Evolutionary conservation across 2,113 vertebrate genomes (phyloP).

Genomic region (Atlantisia rogersi): DNA sequence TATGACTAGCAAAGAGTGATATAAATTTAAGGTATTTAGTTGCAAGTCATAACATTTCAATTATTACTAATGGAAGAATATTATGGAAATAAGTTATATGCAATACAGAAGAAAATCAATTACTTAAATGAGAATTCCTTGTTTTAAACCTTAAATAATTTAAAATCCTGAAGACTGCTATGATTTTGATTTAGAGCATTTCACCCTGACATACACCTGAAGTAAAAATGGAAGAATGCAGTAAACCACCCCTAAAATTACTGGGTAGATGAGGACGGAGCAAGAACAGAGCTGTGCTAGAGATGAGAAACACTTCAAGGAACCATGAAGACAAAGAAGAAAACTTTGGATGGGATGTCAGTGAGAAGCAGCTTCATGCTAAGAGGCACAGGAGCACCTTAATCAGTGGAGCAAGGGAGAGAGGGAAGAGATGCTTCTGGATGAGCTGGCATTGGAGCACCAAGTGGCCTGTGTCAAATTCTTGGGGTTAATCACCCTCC

Average conservation of each 20-base stretch:
- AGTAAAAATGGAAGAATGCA: neutral
- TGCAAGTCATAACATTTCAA: neutral
- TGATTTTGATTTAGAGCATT: neutral
- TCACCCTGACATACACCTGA: neutral
- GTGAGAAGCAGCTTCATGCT: neutral
- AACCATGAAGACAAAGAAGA: neutral
- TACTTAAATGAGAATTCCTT: neutral
- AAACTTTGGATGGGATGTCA: neutral
- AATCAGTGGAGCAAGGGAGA: neutral
- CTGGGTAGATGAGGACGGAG: neutral
- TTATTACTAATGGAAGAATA: conserved; percentile 8
- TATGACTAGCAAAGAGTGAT: neutral
- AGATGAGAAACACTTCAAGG: neutral
- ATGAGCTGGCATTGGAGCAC: neutral
- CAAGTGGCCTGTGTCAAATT: neutral
- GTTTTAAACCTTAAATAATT: conserved; percentile 23
- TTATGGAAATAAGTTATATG: neutral
- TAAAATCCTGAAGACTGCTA: neutral
- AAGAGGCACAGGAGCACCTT: neutral
- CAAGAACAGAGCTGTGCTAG: neutral
- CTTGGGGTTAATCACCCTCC: conserved; percentile 4
- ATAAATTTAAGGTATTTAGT: neutral
- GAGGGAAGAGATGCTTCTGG: neutral
- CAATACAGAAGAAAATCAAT: neutral
- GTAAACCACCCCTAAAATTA: conserved; percentile 16